These are phyloP conservation scores for Tamias sibiricus DNA, from an alignment of 2,113 vertebrate genomes.

Conservation along the genomic window DNA sequence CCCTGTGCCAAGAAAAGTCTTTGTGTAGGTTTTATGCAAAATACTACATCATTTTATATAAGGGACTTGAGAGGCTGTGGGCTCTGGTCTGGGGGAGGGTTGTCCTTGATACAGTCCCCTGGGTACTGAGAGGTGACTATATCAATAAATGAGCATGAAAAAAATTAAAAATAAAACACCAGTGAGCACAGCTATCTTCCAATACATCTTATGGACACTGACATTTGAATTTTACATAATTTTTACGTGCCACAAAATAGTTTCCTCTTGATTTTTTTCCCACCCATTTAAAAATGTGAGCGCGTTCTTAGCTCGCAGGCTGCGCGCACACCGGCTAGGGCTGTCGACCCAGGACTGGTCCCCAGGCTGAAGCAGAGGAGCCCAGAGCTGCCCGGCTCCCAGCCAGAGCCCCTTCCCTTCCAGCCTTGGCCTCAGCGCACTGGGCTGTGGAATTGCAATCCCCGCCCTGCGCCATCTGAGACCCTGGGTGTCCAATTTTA, in stretches of 20 bases:
- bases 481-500: rapidly evolving
- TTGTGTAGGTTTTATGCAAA: neutral
- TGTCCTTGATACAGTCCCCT: neutral
- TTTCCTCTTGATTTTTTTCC: constrained; percentile 33
- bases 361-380: neutral
- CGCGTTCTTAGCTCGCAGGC: neutral
- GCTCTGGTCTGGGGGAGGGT: neutral
- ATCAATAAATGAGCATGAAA: neutral
- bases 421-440: neutral
- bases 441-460: neutral
- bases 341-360: neutral
- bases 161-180: neutral
- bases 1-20: too few species aligned
- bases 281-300: neutral
- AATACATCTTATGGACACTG: neutral
- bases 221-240: neutral
- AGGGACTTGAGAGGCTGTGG: neutral
- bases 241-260: neutral
- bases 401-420: neutral
- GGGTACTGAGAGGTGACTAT: neutral
- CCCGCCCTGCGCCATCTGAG: neutral
- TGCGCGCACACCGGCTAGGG: neutral
- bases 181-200: neutral
- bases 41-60: neutral
- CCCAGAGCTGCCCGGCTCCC: neutral